Percentiles rank a stretch among this genome's conserved stretches.
Evolutionary conservation across 1,140 invertebrate genomes (phyloP).

Genomic region (Eriocheir sinensis): DNA sequence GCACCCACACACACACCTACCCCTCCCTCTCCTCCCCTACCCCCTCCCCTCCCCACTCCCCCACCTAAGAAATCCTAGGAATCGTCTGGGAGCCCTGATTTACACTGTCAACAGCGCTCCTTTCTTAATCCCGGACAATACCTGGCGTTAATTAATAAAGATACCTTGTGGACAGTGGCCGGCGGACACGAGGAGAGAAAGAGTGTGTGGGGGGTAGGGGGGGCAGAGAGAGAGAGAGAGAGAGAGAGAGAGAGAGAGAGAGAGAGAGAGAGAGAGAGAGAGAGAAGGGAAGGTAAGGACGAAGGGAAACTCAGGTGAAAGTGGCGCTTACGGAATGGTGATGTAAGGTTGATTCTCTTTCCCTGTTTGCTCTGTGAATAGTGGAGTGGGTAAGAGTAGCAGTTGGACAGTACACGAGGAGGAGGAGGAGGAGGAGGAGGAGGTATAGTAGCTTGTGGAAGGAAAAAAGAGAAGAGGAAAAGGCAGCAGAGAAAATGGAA

Average conservation of each 20-base stretch:
- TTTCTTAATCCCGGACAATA: conserved; percentile 43
- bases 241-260: conserved; percentile 44
- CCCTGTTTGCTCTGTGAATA: conserved; percentile 59
- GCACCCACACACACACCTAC: background rate
- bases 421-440: background rate
- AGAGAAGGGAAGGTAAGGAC: conserved; percentile 25
- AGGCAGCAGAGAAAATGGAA: background rate
- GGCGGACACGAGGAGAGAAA: background rate
- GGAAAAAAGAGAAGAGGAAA: background rate
- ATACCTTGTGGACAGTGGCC: background rate
- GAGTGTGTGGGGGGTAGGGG: conserved; percentile 37
- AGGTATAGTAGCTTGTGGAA: background rate
- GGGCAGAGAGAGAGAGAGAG: conserved; percentile 45
- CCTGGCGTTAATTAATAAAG: conserved; percentile 27
- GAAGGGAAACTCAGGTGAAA: background rate
- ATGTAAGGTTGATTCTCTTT: conserved; percentile 47
- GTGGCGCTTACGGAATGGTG: background rate
- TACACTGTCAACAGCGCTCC: conserved; percentile 37
- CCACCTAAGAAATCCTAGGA: conserved; percentile 36
- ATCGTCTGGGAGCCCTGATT: background rate
- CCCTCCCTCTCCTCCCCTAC: background rate
- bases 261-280: conserved; percentile 39
- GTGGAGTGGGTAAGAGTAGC: conserved; percentile 3
- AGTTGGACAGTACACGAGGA: background rate
- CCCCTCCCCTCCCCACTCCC: too few species aligned